Evolutionary conservation across 2,888 invertebrate genomes (phyloP).

Genomic region (Lydus trimaculatus): DNA sequence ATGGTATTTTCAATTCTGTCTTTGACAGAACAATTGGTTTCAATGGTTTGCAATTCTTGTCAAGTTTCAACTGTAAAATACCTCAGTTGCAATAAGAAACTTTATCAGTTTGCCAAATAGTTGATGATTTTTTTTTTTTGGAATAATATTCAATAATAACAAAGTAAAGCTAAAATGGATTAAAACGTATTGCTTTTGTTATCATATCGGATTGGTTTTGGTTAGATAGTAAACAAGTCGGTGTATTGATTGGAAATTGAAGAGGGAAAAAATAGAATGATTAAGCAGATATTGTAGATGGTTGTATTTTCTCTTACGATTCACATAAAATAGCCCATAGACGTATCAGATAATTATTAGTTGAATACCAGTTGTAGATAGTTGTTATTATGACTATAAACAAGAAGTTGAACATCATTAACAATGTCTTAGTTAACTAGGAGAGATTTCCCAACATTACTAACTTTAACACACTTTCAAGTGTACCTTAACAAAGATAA

Average conservation of each 20-base stretch:
- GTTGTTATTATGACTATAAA: conserved; percentile 25
- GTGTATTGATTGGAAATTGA: neutral
- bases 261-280: neutral
- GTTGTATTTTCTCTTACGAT: neutral
- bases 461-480: neutral
- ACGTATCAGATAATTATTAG: conserved; percentile 8
- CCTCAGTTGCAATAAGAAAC: neutral
- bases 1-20: neutral
- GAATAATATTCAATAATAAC: neutral
- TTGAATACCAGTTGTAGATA: conserved; percentile 20
- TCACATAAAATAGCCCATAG: neutral
- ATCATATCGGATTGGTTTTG: neutral
- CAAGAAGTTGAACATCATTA: conserved; percentile 25
- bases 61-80: neutral
- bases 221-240: neutral
- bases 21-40: conserved; percentile 6
- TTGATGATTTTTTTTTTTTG: neutral
- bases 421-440: conserved; percentile 12
- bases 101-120: neutral
- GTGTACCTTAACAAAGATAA: neutral
- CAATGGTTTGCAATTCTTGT: neutral
- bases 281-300: neutral
- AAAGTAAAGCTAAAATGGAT: neutral
- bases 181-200: neutral
- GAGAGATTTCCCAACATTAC: neutral